Conservation (phyloP, 2,113 vertebrate species). For the Dasyornis broadbenti region DNA sequence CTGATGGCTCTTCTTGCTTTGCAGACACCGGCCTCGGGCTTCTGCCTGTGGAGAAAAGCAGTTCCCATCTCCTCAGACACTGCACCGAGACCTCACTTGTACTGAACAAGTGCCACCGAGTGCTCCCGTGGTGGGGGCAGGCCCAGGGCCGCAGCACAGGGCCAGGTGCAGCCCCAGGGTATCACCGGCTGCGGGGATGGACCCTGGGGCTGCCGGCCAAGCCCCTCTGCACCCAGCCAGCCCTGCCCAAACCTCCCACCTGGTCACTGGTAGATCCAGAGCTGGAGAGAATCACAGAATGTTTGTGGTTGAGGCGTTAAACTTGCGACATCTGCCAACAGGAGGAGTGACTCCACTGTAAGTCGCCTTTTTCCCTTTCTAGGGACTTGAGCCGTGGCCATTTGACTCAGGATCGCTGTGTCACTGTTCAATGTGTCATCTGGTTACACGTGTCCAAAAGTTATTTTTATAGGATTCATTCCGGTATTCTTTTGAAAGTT, state of each 20-base stretch:
- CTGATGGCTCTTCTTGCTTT: not conserved
- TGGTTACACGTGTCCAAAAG: not conserved
- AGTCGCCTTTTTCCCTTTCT: not conserved
- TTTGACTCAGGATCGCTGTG: constrained; percentile 46
- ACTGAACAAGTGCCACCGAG: constrained; percentile 43
- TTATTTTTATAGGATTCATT: constrained; percentile 17
- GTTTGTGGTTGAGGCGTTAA: not conserved
- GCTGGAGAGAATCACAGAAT: not conserved
- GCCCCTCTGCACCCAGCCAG: not conserved
- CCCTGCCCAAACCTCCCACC: not conserved
- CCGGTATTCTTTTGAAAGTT: constrained; percentile 5
- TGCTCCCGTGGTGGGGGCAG: not conserved
- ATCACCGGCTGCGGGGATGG: not conserved
- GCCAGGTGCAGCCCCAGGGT: not conserved
- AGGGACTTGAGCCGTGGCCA: not conserved
- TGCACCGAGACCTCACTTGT: constrained; percentile 1
- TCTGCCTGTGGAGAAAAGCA: not conserved
- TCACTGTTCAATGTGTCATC: not conserved
- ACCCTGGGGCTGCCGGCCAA: not conserved
- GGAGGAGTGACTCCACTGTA: not conserved
- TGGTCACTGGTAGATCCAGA: not conserved
- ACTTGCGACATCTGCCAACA: not conserved
- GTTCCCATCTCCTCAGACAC: not conserved
- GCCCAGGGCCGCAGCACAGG: not conserved
- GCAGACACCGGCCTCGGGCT: not conserved